A percentile compares a stretch with the other conserved stretches of the same genome.
Evolutionary conservation across 2,797 vertebrate species (phyloP).

Genomic region (Myripristis murdjan): DNA sequence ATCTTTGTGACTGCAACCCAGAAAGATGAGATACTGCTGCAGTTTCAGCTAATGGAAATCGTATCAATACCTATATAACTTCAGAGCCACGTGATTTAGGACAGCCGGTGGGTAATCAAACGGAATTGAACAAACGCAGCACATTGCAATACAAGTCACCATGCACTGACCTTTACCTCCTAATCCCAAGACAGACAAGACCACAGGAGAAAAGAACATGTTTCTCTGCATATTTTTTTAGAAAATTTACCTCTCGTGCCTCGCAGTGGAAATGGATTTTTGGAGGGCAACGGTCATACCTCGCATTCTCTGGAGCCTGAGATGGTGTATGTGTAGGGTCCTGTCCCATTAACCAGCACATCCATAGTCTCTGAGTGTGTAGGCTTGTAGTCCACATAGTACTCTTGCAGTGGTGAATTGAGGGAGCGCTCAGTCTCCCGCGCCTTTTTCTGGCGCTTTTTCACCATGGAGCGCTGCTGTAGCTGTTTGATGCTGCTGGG

Average conservation of each 20-base stretch:
- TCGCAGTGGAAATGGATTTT: slow-evolving; percentile 96
- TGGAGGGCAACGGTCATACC: slow-evolving; percentile 98
- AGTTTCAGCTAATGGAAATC: slow-evolving; percentile 61
- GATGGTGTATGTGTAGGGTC: slow-evolving; percentile 98
- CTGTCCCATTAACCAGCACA: slow-evolving; percentile 97
- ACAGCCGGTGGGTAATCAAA: slow-evolving; percentile 68
- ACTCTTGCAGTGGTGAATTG: slow-evolving; percentile 97
- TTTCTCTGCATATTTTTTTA: slow-evolving; percentile 68
- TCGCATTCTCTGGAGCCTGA: slow-evolving; percentile 99
- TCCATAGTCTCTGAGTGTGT: slow-evolving; percentile 98
- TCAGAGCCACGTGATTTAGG: slow-evolving; percentile 62
- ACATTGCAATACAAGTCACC: slow-evolving; percentile 77
- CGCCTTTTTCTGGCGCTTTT: slow-evolving; percentile 94
- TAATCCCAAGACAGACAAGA: slow-evolving; percentile 73
- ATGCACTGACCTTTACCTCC: slow-evolving; percentile 80
- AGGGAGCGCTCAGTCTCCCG: slow-evolving; percentile 93
- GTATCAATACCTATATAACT: slow-evolving; percentile 62
- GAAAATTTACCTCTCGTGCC: slow-evolving; percentile 97
- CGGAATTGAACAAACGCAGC: slow-evolving; percentile 63
- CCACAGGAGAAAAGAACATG: slow-evolving; percentile 49
- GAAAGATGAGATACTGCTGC: slow-evolving; percentile 54
- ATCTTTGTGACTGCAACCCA: slow-evolving; percentile 10
- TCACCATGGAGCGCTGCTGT: slow-evolving; percentile 94
- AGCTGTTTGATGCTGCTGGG: slow-evolving; percentile 97
- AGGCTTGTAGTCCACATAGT: slow-evolving; percentile 99